phyloP scores from a whole-genome alignment of 2,113 vertebrate genomes.

The Ptilonorhynchus violaceus region DNA sequence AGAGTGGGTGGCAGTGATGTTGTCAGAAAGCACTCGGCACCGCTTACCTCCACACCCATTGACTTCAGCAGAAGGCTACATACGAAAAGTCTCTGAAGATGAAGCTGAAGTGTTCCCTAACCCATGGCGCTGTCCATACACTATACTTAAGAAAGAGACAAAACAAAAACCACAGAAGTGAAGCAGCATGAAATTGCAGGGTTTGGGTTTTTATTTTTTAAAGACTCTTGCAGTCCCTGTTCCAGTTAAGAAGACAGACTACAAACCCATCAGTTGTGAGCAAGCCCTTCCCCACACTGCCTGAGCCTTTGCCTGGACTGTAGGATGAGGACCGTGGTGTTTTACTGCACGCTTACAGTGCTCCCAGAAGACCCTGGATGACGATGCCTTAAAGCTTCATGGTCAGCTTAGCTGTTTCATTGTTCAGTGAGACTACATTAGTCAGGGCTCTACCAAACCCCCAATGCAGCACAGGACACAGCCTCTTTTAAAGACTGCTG shows the following conservation, averaged over 20 bases:
- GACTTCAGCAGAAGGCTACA: slow-evolving; percentile 51
- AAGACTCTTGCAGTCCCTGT: neutral
- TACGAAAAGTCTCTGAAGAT: slow-evolving; percentile 26
- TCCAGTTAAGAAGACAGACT: neutral
- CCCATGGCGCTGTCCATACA: slow-evolving; percentile 16
- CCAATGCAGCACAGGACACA: fast-evolving
- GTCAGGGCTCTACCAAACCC: neutral
- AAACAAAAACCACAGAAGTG: slow-evolving; percentile 56
- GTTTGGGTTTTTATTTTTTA: neutral
- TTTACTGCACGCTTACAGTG: neutral
- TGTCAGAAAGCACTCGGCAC: neutral
- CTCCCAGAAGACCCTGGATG: neutral
- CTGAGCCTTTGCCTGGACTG: neutral
- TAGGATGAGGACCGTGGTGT: neutral
- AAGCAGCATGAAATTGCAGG: slow-evolving; percentile 2
- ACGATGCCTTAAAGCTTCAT: neutral
- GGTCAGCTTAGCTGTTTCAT: neutral
- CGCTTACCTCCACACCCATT: slow-evolving; percentile 61
- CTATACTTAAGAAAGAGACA: slow-evolving; percentile 52
- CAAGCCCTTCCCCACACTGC: neutral
- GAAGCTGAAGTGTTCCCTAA: slow-evolving; percentile 42
- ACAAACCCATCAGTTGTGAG: neutral
- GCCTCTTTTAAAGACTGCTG: neutral
- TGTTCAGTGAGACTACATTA: neutral
- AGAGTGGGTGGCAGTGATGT: slow-evolving; percentile 17